Evolutionary conservation across 2,797 vertebrate species (phyloP).

Genomic region (Liparis tanakae): DNA sequence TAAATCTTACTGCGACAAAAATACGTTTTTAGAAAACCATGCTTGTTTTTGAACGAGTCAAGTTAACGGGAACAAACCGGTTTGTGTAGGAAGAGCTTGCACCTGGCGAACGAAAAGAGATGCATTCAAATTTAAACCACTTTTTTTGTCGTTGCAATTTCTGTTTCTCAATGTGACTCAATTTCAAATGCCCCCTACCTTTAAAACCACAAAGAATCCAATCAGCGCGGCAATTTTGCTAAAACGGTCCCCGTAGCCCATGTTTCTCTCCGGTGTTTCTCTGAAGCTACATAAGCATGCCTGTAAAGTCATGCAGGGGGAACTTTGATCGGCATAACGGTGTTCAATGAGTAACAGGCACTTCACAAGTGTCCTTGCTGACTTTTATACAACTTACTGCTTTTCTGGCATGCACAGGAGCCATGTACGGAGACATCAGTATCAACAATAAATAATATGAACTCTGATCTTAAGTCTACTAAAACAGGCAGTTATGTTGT

Average conservation of each 20-base stretch:
- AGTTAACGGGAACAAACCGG: constrained; percentile 56
- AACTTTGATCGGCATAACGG: constrained; percentile 71
- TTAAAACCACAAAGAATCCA: constrained; percentile 52
- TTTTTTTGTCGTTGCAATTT: background rate
- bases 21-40: background rate
- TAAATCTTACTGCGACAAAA: background rate
- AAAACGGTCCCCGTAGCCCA: constrained; percentile 49
- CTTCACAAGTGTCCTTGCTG: background rate
- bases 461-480: background rate
- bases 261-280: constrained; percentile 42
- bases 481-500: constrained; percentile 2
- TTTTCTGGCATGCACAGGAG: background rate
- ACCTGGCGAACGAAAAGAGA: constrained; percentile 59
- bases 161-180: background rate
- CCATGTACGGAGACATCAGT: background rate
- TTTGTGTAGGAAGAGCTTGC: constrained; percentile 57
- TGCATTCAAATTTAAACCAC: background rate
- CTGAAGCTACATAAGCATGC: constrained; percentile 20
- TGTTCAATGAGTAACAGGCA: constrained; percentile 61
- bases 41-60: background rate
- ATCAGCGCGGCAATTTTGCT: constrained; percentile 49
- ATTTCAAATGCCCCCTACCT: constrained; percentile 53
- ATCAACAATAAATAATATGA: background rate
- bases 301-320: constrained; percentile 44
- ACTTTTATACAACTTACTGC: too few species aligned